Conservation (phyloP, 1,140 invertebrate genomes). For the Goniozus legneri region DNA sequence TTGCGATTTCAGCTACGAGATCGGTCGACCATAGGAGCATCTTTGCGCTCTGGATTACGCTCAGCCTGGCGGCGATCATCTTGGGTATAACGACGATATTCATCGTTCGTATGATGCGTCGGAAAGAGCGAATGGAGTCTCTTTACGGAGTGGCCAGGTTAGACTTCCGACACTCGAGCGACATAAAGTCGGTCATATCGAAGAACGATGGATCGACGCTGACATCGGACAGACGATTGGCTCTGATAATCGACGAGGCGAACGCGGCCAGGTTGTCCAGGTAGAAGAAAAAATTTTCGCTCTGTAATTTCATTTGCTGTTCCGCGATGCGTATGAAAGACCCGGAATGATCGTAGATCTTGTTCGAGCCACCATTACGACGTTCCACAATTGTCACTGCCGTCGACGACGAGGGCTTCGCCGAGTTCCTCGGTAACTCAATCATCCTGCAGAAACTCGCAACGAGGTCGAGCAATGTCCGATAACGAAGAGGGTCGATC, state of each 20-base stretch:
- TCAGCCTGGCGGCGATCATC: conserved; percentile 76
- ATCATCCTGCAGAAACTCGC: conserved; percentile 59
- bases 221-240: conserved; percentile 21
- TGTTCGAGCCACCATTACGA: conserved; percentile 81
- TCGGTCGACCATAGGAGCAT: conserved; percentile 54
- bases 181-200: conserved; percentile 68
- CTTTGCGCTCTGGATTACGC: conserved; percentile 78
- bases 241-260: conserved; percentile 26
- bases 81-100: conserved; percentile 70
- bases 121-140: conserved; percentile 69
- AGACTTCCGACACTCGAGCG: conserved; percentile 76
- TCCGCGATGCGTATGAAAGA: too few species aligned
- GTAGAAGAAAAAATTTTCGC: conserved; percentile 11
- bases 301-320: too few species aligned
- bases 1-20: conserved; percentile 9
- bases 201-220: conserved; percentile 25
- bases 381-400: conserved; percentile 73
- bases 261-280: conserved; percentile 25
- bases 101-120: conserved; percentile 69
- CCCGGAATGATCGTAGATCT: conserved; percentile 43
- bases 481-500: conserved; percentile 28
- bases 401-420: conserved; percentile 57
- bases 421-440: conserved; percentile 47
- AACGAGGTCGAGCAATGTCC: conserved; percentile 20
- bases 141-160: conserved; percentile 75